Evolutionary conservation across 2,113 vertebrate genomes (phyloP).

Genomic region (Bos indicus): DNA sequence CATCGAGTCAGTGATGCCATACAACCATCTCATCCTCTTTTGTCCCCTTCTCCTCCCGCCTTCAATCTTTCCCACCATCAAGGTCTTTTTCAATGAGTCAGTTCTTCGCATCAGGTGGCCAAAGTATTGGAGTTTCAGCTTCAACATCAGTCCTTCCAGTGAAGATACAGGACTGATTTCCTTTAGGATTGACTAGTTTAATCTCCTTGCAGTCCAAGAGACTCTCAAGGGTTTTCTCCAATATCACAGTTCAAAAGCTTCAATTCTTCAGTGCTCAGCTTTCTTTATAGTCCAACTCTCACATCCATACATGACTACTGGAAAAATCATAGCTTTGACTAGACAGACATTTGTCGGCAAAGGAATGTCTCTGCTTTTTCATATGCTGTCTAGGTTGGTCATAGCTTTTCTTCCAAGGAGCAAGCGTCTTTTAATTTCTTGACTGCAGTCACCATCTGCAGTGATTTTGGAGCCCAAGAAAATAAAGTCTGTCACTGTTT

Average conservation of each 20-base stretch:
- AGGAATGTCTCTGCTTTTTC: background rate
- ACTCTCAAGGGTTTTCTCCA: background rate
- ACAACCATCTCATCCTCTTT: background rate
- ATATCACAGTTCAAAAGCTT: background rate
- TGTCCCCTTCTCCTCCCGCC: background rate
- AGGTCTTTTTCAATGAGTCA: background rate
- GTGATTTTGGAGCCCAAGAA: background rate
- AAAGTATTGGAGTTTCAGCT: background rate
- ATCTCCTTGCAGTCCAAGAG: background rate
- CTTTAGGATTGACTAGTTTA: background rate
- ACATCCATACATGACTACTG: background rate
- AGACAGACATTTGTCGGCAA: background rate
- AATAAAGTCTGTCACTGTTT: background rate
- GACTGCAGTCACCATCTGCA: background rate
- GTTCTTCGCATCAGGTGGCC: background rate
- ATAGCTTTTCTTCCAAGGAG: background rate
- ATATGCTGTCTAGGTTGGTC: background rate
- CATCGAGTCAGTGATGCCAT: background rate
- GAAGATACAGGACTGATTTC: background rate
- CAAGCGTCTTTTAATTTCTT: background rate
- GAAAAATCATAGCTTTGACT: background rate
- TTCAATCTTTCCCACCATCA: background rate
- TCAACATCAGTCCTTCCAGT: background rate
- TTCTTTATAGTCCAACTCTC: background rate
- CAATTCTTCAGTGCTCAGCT: background rate